phyloP scores from a whole-genome alignment of 2,797 vertebrate genomes.

The Hafferia zeledoni region DNA sequence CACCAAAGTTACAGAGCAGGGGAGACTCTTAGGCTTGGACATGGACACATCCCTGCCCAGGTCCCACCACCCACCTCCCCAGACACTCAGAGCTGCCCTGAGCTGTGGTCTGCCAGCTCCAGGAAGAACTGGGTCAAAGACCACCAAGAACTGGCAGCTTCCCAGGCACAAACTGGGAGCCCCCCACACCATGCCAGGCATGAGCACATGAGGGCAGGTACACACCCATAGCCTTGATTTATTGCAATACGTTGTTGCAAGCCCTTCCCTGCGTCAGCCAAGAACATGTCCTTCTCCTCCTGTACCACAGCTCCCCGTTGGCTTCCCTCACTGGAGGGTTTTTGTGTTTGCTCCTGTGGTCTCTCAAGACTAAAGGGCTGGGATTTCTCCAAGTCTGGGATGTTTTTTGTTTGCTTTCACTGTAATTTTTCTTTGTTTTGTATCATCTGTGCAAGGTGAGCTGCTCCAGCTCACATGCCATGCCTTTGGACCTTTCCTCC shows the following conservation, averaged over 20 bases:
- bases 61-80: background rate
- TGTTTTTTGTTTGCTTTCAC: background rate
- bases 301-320: slow-evolving; percentile 48
- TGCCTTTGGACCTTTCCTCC: background rate
- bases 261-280: slow-evolving; percentile 12
- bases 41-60: rapidly evolving
- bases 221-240: rapidly evolving
- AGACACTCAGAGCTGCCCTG: background rate
- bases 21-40: rapidly evolving
- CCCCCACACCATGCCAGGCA: rapidly evolving
- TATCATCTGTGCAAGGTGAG: background rate
- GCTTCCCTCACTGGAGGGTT: slow-evolving; percentile 21
- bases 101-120: background rate
- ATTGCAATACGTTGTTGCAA: background rate
- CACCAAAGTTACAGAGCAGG: background rate
- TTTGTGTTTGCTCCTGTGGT: slow-evolving; percentile 35
- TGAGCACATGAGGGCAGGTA: background rate
- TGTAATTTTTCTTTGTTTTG: too few species aligned
- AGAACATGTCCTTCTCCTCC: slow-evolving; percentile 25
- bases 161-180: background rate
- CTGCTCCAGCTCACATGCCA: background rate
- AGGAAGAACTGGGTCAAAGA: background rate
- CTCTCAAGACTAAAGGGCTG: slow-evolving; percentile 22
- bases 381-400: background rate
- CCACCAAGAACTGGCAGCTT: background rate